phyloP scores from a whole-genome alignment of 2,797 vertebrate genomes.

The Sandelia bainsii region DNA sequence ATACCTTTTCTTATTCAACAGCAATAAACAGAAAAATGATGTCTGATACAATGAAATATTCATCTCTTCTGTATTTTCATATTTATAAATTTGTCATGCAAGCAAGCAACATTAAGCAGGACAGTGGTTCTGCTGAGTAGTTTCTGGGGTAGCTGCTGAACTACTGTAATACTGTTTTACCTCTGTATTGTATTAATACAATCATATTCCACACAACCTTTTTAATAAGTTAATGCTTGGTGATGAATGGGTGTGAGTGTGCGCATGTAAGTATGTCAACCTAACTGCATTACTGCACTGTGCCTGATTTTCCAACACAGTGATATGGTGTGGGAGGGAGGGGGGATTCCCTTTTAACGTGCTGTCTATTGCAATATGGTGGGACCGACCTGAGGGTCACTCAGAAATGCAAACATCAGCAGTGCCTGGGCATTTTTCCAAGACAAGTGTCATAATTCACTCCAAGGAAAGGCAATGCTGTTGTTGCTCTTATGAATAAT shows the following conservation, averaged over 20 bases:
- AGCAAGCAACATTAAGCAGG: slow-evolving; percentile 33
- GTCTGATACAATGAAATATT: slow-evolving; percentile 69
- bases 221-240: slow-evolving; percentile 40
- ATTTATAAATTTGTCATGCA: slow-evolving; percentile 65
- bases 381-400: slow-evolving; percentile 29
- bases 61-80: slow-evolving; percentile 63
- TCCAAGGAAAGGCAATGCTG: slow-evolving; percentile 63
- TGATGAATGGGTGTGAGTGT: slow-evolving; percentile 15
- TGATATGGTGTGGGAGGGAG: slow-evolving; percentile 13
- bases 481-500: slow-evolving; percentile 56
- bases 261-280: slow-evolving; percentile 11
- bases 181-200: slow-evolving; percentile 20
- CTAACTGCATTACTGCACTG: slow-evolving; percentile 16
- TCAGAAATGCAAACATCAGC: slow-evolving; percentile 64
- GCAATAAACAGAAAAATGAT: slow-evolving; percentile 61
- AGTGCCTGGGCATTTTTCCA: slow-evolving; percentile 49
- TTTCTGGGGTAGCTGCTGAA: slow-evolving; percentile 19
- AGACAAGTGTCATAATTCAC: slow-evolving; percentile 44
- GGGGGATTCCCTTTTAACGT: slow-evolving; percentile 55
- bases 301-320: slow-evolving; percentile 13
- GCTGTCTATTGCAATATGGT: slow-evolving; percentile 21
- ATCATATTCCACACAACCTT: slow-evolving; percentile 2
- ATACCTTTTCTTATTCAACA: slow-evolving; percentile 68
- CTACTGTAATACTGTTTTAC: slow-evolving; percentile 10
- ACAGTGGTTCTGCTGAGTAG: slow-evolving; percentile 40